Conservation (phyloP, 2,888 invertebrate species). For the Entomobrya multifasciata region DNA sequence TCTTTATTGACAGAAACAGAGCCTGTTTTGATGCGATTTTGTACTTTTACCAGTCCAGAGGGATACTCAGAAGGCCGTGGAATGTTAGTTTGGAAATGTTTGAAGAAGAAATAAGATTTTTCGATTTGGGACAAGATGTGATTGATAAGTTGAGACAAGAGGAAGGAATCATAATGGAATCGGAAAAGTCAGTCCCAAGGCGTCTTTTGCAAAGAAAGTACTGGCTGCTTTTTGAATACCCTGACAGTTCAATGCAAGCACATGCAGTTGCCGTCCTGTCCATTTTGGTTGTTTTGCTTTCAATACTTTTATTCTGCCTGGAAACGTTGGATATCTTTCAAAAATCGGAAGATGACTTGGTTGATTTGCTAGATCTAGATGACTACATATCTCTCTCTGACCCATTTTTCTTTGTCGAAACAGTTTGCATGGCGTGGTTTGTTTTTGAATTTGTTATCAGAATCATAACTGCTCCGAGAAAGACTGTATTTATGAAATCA, state of each 20-base stretch:
- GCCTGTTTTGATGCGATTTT: slow-evolving; percentile 74
- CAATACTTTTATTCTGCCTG: slow-evolving; percentile 99
- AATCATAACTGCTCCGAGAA: slow-evolving; percentile 53
- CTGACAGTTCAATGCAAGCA: slow-evolving; percentile 72
- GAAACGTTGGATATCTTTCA: slow-evolving; percentile 88
- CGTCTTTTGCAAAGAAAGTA: slow-evolving; percentile 72
- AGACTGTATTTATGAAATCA: slow-evolving; percentile 50
- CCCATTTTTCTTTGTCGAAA: slow-evolving; percentile 74
- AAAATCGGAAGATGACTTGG: not conserved
- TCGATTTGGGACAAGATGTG: slow-evolving; percentile 57
- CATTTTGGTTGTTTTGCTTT: slow-evolving; percentile 85
- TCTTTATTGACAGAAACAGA: slow-evolving; percentile 73
- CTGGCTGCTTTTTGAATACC: slow-evolving; percentile 78
- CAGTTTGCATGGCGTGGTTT: slow-evolving; percentile 74
- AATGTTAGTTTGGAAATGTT: slow-evolving; percentile 74
- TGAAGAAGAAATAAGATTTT: slow-evolving; percentile 72
- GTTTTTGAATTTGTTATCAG: slow-evolving; percentile 69
- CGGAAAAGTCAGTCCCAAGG: slow-evolving; percentile 60
- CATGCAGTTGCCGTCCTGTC: slow-evolving; percentile 74
- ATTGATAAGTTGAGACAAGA: slow-evolving; percentile 55
- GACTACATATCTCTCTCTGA: slow-evolving; percentile 24
- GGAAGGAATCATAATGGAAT: slow-evolving; percentile 66
- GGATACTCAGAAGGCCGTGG: slow-evolving; percentile 66
- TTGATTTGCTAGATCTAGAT: not conserved
- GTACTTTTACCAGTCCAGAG: slow-evolving; percentile 72